Base-by-base conservation (phyloP, 1,140 invertebrate genomes). In the Bathynomus jamesi region DNA sequence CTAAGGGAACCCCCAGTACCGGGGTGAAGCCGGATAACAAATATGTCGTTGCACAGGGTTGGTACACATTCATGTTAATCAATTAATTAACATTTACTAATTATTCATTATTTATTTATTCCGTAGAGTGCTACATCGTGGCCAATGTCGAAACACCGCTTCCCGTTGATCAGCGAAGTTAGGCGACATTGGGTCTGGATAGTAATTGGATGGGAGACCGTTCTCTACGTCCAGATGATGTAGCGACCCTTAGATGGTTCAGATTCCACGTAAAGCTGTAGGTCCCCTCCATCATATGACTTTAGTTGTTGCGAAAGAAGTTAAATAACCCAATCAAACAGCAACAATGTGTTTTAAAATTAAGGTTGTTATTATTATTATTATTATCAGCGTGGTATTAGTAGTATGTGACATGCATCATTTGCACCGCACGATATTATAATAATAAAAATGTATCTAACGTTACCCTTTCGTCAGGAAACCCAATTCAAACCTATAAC, bases 1-100 rank as follows among this genome's bases (percentile, higher is more conserved):
- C 82, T 93, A 76, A 87, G 88, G 3, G 86, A 89, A 70, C 82
- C 88, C 60, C 91, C 91, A 1, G 90, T 93, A 81, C 87, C 90
- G 0, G 82, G 84, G 88, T 86, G 78, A 90, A 91, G 29, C 91
- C 91, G 63, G 89, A 89, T 67, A 93, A 92, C 85, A 89, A 91
- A 79, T 84, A 91, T 61, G 90, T 93, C 46, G 89, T 91, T 40
- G 90, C 91, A 74, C 90, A 90, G 81, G 91, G 91, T 93, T 82
- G 83, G 86, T 40, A 40, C 17, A 8, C 32, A 7, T 40, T 40
- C 32, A 17, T 17, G 7, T 40, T 40, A 40, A 40, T 40, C 32
- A n/a, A n/a, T n/a, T n/a, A n/a, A n/a, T n/a, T n/a, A n/a, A n/a
- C n/a, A n/a, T n/a, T n/a, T n/a, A n/a, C n/a, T n/a, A n/a, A n/a